phyloP scores from a whole-genome alignment of 2,797 vertebrate genomes.

The Ceryle rudis region DNA sequence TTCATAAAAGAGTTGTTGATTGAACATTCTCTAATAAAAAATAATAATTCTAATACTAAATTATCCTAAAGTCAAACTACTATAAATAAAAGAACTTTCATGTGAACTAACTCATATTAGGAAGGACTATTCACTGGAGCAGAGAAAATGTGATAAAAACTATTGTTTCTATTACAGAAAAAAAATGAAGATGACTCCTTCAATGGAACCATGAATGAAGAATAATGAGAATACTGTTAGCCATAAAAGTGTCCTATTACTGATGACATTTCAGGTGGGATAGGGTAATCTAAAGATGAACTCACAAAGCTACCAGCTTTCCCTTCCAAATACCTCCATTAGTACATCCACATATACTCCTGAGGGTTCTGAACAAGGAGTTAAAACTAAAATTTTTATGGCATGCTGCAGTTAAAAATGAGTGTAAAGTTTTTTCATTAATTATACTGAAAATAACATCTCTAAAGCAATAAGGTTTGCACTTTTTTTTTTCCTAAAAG shows the following conservation, averaged over 20 bases:
- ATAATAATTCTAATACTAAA: neutral
- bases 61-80: neutral
- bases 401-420: neutral
- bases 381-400: neutral
- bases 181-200: neutral
- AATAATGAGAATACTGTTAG: neutral
- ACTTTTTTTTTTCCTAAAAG: neutral
- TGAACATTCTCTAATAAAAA: neutral
- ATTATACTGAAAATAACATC: neutral
- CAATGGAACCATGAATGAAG: neutral
- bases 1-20: neutral
- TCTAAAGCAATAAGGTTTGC: neutral
- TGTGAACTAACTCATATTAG: neutral
- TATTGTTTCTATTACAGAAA: neutral
- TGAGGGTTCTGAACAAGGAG: neutral
- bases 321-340: neutral
- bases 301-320: neutral
- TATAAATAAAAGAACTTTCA: neutral
- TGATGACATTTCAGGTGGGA: neutral
- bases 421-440: accelerated
- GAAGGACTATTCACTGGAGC: neutral
- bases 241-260: neutral
- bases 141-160: neutral
- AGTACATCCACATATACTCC: neutral
- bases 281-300: neutral